Evolutionary conservation across 2,888 invertebrate species (phyloP).

Genomic region (Ochropleura leucogaster): DNA sequence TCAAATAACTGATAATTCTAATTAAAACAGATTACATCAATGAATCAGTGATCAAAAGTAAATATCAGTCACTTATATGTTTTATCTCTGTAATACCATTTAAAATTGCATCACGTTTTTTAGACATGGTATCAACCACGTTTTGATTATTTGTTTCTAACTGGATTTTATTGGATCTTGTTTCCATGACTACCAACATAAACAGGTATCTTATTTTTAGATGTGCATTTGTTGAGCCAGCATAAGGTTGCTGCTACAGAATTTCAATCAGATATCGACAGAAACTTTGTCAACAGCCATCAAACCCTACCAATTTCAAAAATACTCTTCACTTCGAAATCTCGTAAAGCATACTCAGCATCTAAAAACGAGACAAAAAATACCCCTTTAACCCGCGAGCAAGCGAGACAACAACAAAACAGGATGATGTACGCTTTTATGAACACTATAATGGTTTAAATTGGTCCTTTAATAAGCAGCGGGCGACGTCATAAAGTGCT

Average conservation of each 20-base stretch:
- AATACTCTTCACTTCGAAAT: constrained; percentile 86
- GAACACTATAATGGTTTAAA: constrained; percentile 89
- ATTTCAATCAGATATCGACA: constrained; percentile 53
- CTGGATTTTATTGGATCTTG: not conserved
- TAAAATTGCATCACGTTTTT: constrained; percentile 18
- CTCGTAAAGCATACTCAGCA: constrained; percentile 85
- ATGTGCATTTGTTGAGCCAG: not conserved
- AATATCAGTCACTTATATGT: constrained; percentile 10
- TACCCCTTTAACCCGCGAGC: constrained; percentile 40
- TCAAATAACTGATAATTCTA: constrained; percentile 25
- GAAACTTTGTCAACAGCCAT: constrained; percentile 28
- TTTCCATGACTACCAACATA: not conserved
- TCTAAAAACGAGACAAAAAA: constrained; percentile 73
- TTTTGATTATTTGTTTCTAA: not conserved
- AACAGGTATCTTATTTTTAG: not conserved
- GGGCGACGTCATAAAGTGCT: constrained; percentile 83
- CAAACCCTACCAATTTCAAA: constrained; percentile 82
- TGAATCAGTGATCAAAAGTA: not conserved
- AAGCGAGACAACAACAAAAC: constrained; percentile 81
- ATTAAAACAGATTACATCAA: constrained; percentile 34
- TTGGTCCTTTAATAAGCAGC: constrained; percentile 87
- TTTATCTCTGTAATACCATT: constrained; percentile 27
- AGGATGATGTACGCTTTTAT: constrained; percentile 89
- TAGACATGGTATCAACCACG: constrained; percentile 3
- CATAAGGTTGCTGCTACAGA: not conserved